phyloP scores from a whole-genome alignment of 2,797 vertebrate species.

The Tenualosa ilisha region DNA sequence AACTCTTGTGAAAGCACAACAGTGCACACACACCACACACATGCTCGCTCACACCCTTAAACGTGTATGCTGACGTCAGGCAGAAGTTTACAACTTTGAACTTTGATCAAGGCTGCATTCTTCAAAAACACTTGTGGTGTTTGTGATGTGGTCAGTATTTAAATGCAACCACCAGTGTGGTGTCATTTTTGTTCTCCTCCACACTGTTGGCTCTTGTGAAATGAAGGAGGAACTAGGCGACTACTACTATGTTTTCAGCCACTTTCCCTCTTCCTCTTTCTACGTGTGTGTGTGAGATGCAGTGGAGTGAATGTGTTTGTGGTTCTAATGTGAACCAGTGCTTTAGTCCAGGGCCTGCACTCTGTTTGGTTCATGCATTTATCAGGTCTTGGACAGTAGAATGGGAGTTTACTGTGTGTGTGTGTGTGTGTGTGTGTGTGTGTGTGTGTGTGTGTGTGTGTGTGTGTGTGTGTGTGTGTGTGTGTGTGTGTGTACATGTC shows the following conservation, averaged over 20 bases:
- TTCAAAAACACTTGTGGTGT: conserved; percentile 20
- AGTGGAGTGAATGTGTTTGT: conserved; percentile 29
- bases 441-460: not conserved
- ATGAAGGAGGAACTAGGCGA: not conserved
- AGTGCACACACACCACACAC: too few relatives aligned
- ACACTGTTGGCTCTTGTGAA: not conserved
- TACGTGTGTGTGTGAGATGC: conserved; percentile 26
- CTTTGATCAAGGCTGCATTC: conserved; percentile 41
- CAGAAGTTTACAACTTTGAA: conserved; percentile 40
- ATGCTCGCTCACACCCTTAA: not conserved
- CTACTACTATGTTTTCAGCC: not conserved
- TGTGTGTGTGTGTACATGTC: conserved; percentile 27
- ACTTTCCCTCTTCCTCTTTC: not conserved
- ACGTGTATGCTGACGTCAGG: conserved; percentile 26
- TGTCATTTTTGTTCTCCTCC: not conserved
- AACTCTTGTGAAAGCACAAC: not conserved
- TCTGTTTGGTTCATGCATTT: not conserved
- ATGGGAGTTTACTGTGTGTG: not conserved
- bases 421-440: conserved; percentile 29
- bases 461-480: conserved; percentile 36
- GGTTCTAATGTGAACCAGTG: not conserved
- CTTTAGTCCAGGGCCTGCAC: not conserved
- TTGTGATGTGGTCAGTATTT: conserved; percentile 22
- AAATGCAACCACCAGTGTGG: not conserved
- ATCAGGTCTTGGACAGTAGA: not conserved